Conservation (phyloP, 2,888 invertebrate species). For the Lasioglossum vierecki region DNA sequence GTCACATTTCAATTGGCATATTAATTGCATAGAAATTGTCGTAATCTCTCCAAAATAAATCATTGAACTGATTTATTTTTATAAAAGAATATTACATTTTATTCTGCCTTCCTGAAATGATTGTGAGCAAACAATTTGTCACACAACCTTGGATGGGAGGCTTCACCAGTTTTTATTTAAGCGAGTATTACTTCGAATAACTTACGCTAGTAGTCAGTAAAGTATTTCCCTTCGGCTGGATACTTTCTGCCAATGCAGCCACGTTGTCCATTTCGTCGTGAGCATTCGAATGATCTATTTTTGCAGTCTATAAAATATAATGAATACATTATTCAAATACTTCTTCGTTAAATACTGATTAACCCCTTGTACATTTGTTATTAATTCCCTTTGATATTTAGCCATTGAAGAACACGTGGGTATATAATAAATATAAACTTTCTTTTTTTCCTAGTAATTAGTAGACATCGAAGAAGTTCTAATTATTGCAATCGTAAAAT, state of each 20-base stretch:
- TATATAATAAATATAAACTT: too few species aligned
- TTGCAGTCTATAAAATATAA: conserved; percentile 64
- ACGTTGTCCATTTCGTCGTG: conserved; percentile 94
- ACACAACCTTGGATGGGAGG: conserved; percentile 80
- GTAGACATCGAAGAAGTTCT: too few species aligned
- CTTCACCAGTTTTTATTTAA: conserved; percentile 32
- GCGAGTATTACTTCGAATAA: conserved; percentile 58
- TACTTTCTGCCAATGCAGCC: conserved; percentile 96
- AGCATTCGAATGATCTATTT: conserved; percentile 86
- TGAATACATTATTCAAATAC: not conserved
- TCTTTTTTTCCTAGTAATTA: too few species aligned
- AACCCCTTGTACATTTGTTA: not conserved
- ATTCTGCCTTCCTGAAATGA: conserved; percentile 81
- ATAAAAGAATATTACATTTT: conserved; percentile 59
- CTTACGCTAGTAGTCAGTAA: conserved; percentile 94
- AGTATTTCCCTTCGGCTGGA: conserved; percentile 99
- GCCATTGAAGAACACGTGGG: too few species aligned
- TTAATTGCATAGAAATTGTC: conserved; percentile 53
- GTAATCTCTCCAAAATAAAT: conserved; percentile 57
- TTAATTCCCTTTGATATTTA: too few species aligned
- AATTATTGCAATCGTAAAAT: not conserved
- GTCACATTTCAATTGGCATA: conserved; percentile 4
- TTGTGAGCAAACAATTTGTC: conserved; percentile 67
- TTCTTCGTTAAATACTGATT: not conserved
- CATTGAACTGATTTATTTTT: conserved; percentile 36